phyloP scores from a whole-genome alignment of 2,797 vertebrate species.

The Telmatherina bonti region DNA sequence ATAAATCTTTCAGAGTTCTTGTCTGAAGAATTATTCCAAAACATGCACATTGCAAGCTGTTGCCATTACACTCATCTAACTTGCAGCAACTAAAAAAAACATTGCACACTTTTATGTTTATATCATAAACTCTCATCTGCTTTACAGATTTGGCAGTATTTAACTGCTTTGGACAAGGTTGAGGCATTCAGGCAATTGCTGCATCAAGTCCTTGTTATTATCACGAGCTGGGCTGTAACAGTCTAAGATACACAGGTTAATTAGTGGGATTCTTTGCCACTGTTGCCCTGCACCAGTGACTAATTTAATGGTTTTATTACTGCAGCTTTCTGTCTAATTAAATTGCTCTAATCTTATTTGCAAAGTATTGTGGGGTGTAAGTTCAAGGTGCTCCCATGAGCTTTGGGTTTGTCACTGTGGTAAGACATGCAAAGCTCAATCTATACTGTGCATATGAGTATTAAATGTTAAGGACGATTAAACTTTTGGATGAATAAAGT shows the following conservation, averaged over 20 bases:
- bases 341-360: slow-evolving; percentile 82
- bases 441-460: not conserved
- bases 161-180: slow-evolving; percentile 76
- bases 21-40: not conserved
- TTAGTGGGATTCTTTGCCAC: slow-evolving; percentile 75
- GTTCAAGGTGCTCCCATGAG: slow-evolving; percentile 72
- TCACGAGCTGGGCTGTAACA: slow-evolving; percentile 63
- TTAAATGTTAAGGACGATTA: slow-evolving; percentile 32
- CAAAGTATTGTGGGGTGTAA: slow-evolving; percentile 73
- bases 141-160: too few species aligned
- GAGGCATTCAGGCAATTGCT: slow-evolving; percentile 56
- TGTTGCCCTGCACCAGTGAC: slow-evolving; percentile 65
- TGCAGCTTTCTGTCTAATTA: slow-evolving; percentile 76
- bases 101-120: slow-evolving; percentile 34
- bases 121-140: too few species aligned
- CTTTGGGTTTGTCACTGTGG: slow-evolving; percentile 38
- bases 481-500: slow-evolving; percentile 14
- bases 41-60: slow-evolving; percentile 14
- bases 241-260: slow-evolving; percentile 77
- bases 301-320: slow-evolving; percentile 81
- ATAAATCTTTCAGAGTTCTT: slow-evolving; percentile 5
- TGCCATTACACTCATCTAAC: slow-evolving; percentile 24
- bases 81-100: not conserved
- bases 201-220: slow-evolving; percentile 56
- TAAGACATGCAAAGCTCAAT: slow-evolving; percentile 24